A percentile compares a stretch with the other conserved stretches of the same genome.
Conservation (phyloP, 2,113 vertebrate genomes). For the Tursiops truncatus region DNA sequence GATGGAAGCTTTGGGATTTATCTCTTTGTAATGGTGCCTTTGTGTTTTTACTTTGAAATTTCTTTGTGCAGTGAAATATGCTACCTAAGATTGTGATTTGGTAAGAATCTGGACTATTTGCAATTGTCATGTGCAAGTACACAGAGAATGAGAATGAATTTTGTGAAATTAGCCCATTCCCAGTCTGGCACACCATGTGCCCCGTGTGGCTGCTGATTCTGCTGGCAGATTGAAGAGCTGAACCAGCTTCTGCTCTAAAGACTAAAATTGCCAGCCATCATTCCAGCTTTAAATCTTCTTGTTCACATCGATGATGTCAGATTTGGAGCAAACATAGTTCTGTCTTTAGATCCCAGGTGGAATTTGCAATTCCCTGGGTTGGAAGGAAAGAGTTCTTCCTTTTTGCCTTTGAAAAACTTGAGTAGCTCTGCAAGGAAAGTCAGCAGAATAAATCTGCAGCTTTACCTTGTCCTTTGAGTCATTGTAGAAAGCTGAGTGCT, state of each 20-base stretch:
- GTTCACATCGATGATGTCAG: conserved; percentile 57
- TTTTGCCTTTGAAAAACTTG: conserved; percentile 72
- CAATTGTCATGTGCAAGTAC: conserved; percentile 42
- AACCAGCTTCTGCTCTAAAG: conserved; percentile 66
- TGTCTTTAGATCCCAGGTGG: conserved; percentile 56
- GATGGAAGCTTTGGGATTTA: conserved; percentile 11
- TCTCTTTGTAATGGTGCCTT: conserved; percentile 33
- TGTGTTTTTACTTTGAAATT: conserved; percentile 58
- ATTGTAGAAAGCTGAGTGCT: conserved; percentile 57
- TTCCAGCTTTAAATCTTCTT: conserved; percentile 68
- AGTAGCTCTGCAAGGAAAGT: conserved; percentile 39
- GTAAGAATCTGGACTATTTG: conserved; percentile 51
- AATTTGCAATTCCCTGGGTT: conserved; percentile 59
- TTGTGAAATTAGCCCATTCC: conserved; percentile 68
- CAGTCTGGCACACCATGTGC: conserved; percentile 61
- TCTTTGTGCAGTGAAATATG: conserved; percentile 42
- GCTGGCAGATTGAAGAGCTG: conserved; percentile 61
- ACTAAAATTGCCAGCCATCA: conserved; percentile 60
- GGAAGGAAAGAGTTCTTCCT: conserved; percentile 47
- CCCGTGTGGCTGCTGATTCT: conserved; percentile 57
- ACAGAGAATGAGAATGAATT: conserved; percentile 54
- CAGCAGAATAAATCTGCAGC: conserved; percentile 69
- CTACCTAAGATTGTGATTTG: conserved; percentile 16
- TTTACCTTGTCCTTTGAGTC: conserved; percentile 57
- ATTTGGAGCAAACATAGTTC: conserved; percentile 65